Percentiles rank a stretch among this genome's conserved stretches.
These are phyloP conservation scores for Protonemura montana DNA, from an alignment of 2,888 invertebrate species.

Conservation along the genomic window DNA sequence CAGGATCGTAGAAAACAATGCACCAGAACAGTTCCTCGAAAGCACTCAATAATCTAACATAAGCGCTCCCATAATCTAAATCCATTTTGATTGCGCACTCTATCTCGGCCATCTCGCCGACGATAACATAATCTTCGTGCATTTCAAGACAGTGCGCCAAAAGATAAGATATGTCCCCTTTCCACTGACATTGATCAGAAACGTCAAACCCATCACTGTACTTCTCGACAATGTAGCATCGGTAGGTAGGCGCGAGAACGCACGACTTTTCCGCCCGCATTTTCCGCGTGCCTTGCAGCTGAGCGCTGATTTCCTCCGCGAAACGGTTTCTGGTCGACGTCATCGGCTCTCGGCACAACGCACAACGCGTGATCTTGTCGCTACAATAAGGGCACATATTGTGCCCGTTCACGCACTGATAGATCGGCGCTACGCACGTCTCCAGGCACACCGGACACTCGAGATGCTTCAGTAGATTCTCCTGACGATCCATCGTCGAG, in stretches of 20 bases:
- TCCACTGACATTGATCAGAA: not conserved
- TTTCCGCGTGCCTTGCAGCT: not conserved
- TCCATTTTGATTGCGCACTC: not conserved
- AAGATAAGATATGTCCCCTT: not conserved
- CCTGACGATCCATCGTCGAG: not conserved
- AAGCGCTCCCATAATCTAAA: not conserved
- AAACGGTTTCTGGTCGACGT: not conserved
- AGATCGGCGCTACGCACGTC: not conserved
- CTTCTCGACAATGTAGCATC: not conserved
- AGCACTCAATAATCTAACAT: not conserved
- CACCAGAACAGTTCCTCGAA: not conserved
- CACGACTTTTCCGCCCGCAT: not conserved
- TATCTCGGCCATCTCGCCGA: not conserved
- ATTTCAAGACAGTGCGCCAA: not conserved
- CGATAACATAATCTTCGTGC: not conserved
- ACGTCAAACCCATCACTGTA: not conserved
- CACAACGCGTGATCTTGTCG: not conserved
- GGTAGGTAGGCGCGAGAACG: not conserved
- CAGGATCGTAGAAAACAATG: not conserved
- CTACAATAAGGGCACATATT: not conserved
- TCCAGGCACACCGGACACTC: slow-evolving; percentile 20
- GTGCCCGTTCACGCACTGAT: slow-evolving; percentile 22
- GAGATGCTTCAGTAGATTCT: not conserved
- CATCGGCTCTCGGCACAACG: not conserved
- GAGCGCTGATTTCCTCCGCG: not conserved